A percentile compares a stretch with the other conserved stretches of the same genome.
These are phyloP conservation scores for Astropecten irregularis DNA, from an alignment of 53 echinoderm and acorn worm genomes.

Conservation along the genomic window DNA sequence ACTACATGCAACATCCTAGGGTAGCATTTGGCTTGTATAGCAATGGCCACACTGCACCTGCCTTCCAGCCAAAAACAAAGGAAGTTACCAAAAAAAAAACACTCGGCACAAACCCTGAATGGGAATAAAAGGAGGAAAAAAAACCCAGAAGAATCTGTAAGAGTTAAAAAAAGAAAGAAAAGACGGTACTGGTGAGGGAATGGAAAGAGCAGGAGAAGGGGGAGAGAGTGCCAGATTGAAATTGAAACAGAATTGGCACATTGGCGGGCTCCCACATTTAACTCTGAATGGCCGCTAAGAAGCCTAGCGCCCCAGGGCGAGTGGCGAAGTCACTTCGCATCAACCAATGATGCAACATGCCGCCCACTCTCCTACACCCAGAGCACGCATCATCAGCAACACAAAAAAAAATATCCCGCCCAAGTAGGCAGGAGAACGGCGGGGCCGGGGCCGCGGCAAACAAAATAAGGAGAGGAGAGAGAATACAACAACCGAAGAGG, in stretches of 20 bases:
- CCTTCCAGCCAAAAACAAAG: background rate
- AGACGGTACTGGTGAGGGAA: background rate
- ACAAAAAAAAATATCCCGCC: too few species aligned
- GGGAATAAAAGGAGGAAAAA: background rate
- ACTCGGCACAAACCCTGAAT: background rate
- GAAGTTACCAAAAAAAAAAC: background rate
- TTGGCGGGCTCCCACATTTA: constrained; percentile 55
- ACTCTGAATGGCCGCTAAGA: constrained; percentile 53
- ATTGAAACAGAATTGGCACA: constrained; percentile 61
- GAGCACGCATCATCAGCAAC: too few species aligned
- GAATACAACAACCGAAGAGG: background rate
- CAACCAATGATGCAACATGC: constrained; percentile 55
- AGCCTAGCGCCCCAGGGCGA: constrained; percentile 29
- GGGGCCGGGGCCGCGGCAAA: too few species aligned
- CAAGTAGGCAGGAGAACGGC: too few species aligned
- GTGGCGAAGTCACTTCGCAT: constrained; percentile 56
- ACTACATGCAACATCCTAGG: too few species aligned
- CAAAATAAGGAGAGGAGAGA: too few species aligned
- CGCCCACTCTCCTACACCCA: constrained; percentile 14
- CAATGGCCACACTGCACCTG: constrained; percentile 7
- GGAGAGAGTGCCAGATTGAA: constrained; percentile 53
- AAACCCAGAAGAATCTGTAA: background rate
- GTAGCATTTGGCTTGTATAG: too few species aligned
- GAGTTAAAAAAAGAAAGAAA: background rate
- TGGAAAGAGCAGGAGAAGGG: background rate